Conservation (phyloP, 2,888 invertebrate genomes). For the Latrodectus hesperus region DNA sequence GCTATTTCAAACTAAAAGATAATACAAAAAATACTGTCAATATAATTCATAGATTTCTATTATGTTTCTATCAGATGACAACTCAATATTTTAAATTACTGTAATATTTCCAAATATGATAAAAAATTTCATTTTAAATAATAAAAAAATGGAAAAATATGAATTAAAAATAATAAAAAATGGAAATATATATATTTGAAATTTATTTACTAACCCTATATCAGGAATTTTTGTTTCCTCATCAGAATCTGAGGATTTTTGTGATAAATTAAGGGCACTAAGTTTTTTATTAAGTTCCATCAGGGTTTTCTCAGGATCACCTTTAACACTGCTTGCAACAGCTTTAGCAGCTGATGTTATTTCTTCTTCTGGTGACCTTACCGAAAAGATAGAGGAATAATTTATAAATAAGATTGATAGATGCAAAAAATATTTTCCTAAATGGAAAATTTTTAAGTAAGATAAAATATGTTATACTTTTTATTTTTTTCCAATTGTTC, state of each 20-base stretch:
- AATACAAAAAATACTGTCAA: too few relatives aligned
- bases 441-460: background rate
- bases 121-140: too few relatives aligned
- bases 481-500: conserved; percentile 1
- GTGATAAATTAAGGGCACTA: conserved; percentile 35
- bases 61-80: too few relatives aligned
- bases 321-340: conserved; percentile 83
- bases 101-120: too few relatives aligned
- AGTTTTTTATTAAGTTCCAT: conserved; percentile 84
- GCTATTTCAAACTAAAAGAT: too few relatives aligned
- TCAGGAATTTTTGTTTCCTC: background rate
- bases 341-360: conserved; percentile 80
- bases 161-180: background rate
- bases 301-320: conserved; percentile 82
- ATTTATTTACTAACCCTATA: background rate
- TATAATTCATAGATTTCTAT: too few relatives aligned
- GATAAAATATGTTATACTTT: conserved; percentile 3
- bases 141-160: too few relatives aligned
- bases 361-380: conserved; percentile 37
- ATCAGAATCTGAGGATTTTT: conserved; percentile 52
- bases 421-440: background rate
- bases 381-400: background rate
- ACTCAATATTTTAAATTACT: too few relatives aligned
- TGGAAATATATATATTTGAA: background rate
- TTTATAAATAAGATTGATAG: background rate